Percentiles rank a stretch among this genome's conserved stretches.
Conservation (phyloP, 37 sponge, comb jelly and placozoan genomes). For the Aphrocallistes beatrix region DNA sequence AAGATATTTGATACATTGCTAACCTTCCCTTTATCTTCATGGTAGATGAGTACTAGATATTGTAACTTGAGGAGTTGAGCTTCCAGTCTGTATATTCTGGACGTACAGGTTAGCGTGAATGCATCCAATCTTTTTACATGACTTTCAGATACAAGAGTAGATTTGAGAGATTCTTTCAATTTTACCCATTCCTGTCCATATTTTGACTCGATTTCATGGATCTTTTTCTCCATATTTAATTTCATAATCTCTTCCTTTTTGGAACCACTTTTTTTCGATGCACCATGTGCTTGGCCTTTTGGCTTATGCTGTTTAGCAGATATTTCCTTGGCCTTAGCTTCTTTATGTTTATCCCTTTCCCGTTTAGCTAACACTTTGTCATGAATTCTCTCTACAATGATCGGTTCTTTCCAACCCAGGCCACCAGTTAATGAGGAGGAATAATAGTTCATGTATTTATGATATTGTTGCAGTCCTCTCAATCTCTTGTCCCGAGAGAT, state of each 20-base stretch:
- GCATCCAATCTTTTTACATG: not conserved
- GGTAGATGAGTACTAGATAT: not conserved
- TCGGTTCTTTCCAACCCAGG: conserved; percentile 5
- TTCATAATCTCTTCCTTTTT: not conserved
- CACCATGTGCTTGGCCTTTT: not conserved
- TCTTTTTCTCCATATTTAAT: not conserved
- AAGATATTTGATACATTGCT: not conserved
- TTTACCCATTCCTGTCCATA: not conserved
- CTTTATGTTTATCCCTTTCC: not conserved
- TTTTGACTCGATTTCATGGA: not conserved
- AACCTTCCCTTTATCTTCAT: not conserved
- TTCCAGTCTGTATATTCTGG: not conserved
- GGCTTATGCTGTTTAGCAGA: not conserved
- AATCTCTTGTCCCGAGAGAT: not conserved
- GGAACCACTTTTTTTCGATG: not conserved
- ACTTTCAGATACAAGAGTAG: not conserved
- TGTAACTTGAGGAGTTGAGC: not conserved
- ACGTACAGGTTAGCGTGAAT: not conserved
- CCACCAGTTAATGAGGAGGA: not conserved
- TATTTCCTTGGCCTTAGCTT: not conserved
- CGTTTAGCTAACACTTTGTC: not conserved
- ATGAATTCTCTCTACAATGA: not conserved
- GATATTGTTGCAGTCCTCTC: not conserved
- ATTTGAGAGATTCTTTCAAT: conserved; percentile 6
- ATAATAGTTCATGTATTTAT: not conserved